Conservation (phyloP, 2,797 vertebrate species). For the Arnoldichthys spilopterus region DNA sequence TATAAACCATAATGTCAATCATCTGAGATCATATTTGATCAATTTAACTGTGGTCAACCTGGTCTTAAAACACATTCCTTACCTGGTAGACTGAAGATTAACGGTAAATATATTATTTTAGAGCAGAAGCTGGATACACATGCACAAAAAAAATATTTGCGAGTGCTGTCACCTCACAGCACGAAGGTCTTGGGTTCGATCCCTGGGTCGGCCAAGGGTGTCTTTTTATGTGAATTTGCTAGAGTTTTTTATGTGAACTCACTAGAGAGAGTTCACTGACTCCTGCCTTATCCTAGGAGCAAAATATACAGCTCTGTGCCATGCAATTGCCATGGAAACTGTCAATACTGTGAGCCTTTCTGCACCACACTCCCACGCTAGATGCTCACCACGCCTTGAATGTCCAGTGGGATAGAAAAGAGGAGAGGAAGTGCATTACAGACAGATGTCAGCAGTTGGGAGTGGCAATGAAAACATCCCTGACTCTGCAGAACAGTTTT, state of each 20-base stretch:
- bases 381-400: background rate
- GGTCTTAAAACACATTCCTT: background rate
- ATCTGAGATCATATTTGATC: background rate
- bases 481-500: background rate
- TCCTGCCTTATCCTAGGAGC: background rate
- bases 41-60: background rate
- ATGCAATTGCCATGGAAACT: conserved; percentile 42
- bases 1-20: background rate
- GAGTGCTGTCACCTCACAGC: too few species aligned
- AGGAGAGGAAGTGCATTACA: conserved; percentile 14
- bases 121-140: background rate
- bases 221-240: too few species aligned
- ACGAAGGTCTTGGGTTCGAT: too few species aligned
- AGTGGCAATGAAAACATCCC: conserved; percentile 1
- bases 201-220: too few species aligned
- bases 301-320: conserved; percentile 1
- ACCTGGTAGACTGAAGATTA: background rate
- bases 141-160: too few species aligned
- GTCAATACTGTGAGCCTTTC: conserved; percentile 34
- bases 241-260: too few species aligned
- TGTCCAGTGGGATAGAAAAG: background rate
- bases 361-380: conserved; percentile 8
- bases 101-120: background rate
- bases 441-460: background rate
- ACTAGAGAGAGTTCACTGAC: conserved; percentile 6